Base-by-base conservation (phyloP, 1,140 invertebrate genomes). In the Nephila pilipes region DNA sequence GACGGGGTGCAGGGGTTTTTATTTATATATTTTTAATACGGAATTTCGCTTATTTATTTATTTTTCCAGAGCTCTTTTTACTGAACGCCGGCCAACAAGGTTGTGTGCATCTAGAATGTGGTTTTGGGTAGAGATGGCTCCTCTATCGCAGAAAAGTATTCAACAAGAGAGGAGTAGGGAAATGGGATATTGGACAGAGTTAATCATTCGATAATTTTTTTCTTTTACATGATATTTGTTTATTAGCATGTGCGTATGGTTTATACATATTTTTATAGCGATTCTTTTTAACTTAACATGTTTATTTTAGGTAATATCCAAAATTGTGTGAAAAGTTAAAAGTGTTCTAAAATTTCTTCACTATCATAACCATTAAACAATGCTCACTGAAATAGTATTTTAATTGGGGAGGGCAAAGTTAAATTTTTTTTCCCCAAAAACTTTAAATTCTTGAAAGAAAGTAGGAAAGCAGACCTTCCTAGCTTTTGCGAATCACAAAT, bases 11-110 rank as follows among this genome's bases (percentile, higher is more conserved):
- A n/a, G 55, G 4, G 2, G n/a, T 4, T 65, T 87, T 87, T 75
- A 36, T 75, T 75, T 75, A 32, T 75, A 29, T 29, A 85, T 46
- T 57, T 36, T 65, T 57, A 32, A 75, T 18, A 32, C 29, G 25
- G 14, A 32, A 36, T 38, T 36, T 32, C 12, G 38, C 57, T 16
- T 32, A 75, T 75, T 75, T 75, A 75, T 32, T 75, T 75, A 75
- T 75, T 75, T 75, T 75, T 29, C 29, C 12, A 10, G 46, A 10
- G 46, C 46, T 32, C 14, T 36, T 75, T 75, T 75, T 75, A 75
- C 36, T 75, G 69, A 75, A 75, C 69, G 29, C 25, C 36, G 69
- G 69, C 69, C 69, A 75, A 75, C 29, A 29, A 65, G 63, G 63
- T n/a, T 65, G n/a, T 65, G 63, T 25, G 25, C 63, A 65, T n/a